phyloP scores from a whole-genome alignment of 2,797 vertebrate genomes.

The Syndactyla subalaris region DNA sequence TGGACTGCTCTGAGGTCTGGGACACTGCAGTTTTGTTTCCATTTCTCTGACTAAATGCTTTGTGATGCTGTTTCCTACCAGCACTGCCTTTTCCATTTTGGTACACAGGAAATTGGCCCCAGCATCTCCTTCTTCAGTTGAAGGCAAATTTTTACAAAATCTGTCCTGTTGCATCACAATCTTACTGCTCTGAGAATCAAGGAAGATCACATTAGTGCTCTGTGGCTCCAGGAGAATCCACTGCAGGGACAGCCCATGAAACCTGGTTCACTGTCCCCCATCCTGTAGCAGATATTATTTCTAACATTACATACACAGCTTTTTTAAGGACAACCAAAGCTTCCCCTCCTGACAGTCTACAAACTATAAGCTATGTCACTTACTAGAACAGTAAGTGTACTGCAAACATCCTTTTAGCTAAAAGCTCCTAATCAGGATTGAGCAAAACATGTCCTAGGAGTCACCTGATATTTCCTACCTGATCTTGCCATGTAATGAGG shows the following conservation, averaged over 20 bases:
- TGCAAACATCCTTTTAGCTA: neutral
- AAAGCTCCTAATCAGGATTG: neutral
- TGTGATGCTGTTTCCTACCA: slow-evolving; percentile 26
- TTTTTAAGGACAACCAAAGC: neutral
- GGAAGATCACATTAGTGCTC: neutral
- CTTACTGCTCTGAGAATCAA: neutral
- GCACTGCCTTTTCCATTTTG: neutral
- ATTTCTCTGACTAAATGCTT: slow-evolving; percentile 61
- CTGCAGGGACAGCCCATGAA: neutral
- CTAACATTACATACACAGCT: too few relatives aligned
- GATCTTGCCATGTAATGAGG: neutral
- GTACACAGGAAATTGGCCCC: neutral
- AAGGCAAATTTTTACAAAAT: neutral
- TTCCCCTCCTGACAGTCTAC: neutral
- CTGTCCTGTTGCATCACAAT: neutral
- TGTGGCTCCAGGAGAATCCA: neutral
- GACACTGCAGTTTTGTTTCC: slow-evolving; percentile 63
- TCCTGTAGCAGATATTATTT: neutral
- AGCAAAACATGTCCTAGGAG: neutral
- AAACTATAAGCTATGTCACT: neutral
- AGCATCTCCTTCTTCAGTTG: neutral
- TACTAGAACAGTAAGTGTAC: neutral
- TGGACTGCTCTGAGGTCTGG: neutral
- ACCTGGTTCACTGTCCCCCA: neutral
- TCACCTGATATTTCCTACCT: neutral